phyloP scores from a whole-genome alignment of 2,888 invertebrate genomes.

The Podotricha telesiphe region DNA sequence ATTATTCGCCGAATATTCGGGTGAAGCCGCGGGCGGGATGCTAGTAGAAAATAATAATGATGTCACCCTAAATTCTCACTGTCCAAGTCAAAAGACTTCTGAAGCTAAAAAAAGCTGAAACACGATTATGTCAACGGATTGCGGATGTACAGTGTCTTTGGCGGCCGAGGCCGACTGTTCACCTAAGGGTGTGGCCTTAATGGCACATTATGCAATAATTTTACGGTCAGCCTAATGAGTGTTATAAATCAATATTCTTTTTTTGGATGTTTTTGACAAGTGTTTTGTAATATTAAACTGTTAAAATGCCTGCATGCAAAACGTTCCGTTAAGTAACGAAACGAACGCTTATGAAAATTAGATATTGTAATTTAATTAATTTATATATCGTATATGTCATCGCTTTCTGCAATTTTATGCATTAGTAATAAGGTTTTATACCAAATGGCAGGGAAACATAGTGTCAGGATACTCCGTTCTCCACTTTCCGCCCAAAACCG shows the following conservation, averaged over 20 bases:
- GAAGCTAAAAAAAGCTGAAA: constrained; percentile 12
- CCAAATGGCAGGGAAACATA: too few species aligned
- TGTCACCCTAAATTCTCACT: not conserved
- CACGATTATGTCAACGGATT: constrained; percentile 33
- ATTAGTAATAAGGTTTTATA: too few species aligned
- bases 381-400: too few species aligned
- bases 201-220: constrained; percentile 36
- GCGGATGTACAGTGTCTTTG: constrained; percentile 39
- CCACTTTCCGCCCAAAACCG: too few species aligned
- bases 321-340: not conserved
- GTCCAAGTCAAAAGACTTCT: not conserved
- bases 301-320: not conserved
- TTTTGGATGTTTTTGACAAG: not conserved
- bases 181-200: constrained; percentile 38
- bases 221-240: constrained; percentile 34
- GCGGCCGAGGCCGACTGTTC: constrained; percentile 42
- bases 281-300: not conserved
- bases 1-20: too few species aligned
- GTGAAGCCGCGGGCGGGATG: too few species aligned
- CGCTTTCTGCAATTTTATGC: too few species aligned
- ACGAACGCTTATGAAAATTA: too few species aligned
- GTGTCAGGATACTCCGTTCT: too few species aligned
- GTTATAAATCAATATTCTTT: constrained; percentile 37
- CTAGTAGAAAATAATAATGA: too few species aligned
- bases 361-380: too few species aligned